Conservation (phyloP, 2,888 invertebrate species). For the Punctoribates punctum region DNA sequence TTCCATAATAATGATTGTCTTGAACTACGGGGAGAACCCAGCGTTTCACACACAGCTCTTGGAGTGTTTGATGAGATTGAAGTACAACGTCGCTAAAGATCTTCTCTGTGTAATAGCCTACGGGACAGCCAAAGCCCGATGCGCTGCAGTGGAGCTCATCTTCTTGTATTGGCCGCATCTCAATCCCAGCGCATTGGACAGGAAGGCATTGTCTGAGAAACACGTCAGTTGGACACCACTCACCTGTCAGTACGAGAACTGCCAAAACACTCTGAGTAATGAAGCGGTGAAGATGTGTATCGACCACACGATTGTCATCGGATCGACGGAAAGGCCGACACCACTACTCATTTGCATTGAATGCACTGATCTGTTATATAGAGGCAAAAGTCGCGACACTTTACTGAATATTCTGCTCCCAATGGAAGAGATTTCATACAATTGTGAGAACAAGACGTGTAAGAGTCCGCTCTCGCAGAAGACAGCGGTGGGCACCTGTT, state of each 20-base stretch:
- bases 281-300: conserved; percentile 54
- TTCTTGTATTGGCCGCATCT: conserved; percentile 99
- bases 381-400: conserved; percentile 62
- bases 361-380: conserved; percentile 65
- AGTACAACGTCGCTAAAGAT: conserved; percentile 84
- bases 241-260: conserved; percentile 82
- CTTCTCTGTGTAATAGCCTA: conserved; percentile 92
- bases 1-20: conserved; percentile 93
- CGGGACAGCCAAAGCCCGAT: conserved; percentile 85
- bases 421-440: conserved; percentile 88
- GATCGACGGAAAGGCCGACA: conserved; percentile 66
- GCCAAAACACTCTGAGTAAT: conserved; percentile 61
- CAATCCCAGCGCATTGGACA: conserved; percentile 85
- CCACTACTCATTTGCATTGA: conserved; percentile 93
- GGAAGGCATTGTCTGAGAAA: conserved; percentile 58
- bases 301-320: conserved; percentile 65
- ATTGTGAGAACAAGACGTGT: conserved; percentile 86
- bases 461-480: conserved; percentile 67
- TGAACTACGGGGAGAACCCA: conserved; percentile 90
- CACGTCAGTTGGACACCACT: conserved; percentile 55
- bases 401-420: conserved; percentile 64
- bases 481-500: conserved; percentile 90
- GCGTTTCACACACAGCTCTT: conserved; percentile 94
- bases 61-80: conserved; percentile 92
- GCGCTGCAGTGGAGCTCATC: conserved; percentile 92